Evolutionary conservation across 2,113 vertebrate species (phyloP).

Genomic region (Ptilonorhynchus violaceus): DNA sequence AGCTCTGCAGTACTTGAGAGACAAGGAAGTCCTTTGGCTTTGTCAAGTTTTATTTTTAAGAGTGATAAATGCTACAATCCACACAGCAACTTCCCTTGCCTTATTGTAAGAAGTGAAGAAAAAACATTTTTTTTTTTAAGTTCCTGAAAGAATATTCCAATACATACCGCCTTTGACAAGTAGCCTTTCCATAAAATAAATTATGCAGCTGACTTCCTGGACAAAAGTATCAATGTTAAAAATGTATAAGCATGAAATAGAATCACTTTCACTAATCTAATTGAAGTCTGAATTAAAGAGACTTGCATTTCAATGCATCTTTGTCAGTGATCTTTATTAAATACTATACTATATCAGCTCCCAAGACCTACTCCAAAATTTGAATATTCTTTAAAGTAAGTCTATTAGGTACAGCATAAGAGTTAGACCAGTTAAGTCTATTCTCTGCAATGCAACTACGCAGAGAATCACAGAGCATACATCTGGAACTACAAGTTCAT

Average conservation of each 20-base stretch:
- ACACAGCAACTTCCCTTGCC: background rate
- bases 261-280: conserved; percentile 10
- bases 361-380: background rate
- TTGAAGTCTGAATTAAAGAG: background rate
- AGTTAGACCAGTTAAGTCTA: background rate
- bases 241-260: background rate
- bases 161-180: background rate
- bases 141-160: background rate
- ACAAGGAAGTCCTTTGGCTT: background rate
- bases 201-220: background rate
- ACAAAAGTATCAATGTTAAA: conserved; percentile 37
- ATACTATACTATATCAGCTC: background rate
- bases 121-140: background rate
- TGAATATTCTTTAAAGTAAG: background rate
- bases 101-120: background rate
- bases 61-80: background rate
- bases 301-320: conserved; percentile 29
- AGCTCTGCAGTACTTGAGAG: background rate
- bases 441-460: background rate
- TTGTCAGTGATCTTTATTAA: conserved; percentile 8
- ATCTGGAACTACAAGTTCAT: background rate
- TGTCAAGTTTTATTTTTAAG: background rate
- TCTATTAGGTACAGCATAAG: background rate
- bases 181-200: background rate
- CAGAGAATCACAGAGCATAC: background rate